Evolutionary conservation across 2,797 vertebrate species (phyloP), one percentile per base, ranked within the genome.

Genomic region (Agapornis canus): DNA sequence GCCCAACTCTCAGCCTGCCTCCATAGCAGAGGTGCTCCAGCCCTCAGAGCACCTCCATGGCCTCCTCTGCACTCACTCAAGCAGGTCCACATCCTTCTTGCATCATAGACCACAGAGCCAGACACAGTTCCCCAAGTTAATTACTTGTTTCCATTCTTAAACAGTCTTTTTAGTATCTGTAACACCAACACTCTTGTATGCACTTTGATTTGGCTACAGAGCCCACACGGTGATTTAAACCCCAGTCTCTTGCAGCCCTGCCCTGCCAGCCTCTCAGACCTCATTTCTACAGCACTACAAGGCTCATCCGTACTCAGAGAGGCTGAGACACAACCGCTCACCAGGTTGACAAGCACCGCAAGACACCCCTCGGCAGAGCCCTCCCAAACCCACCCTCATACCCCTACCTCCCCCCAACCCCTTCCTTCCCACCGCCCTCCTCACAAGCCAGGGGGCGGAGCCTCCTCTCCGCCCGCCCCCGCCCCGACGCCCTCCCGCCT

Each of bases 141-240:
- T 76, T 20, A 40, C 26, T 29, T 61, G 14, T n/a, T 61, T n/a
- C 11, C 11, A 39, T 26, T 8, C 11, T 21, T 40, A 21, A 45
- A 27, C 3, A 20, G 20, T 5, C 8, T n/a, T n/a, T 61, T 22
- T 19, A 43, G 5, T 3, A 21, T 13, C 10, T 18, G 23, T 5
- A 51, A 54, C 15, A 27, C 52, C 18, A 39, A 15, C 5, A 21
- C 16, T 4, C 17, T 25, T 3, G 1, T 4, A 16, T 1, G 0
- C 0, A 0, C 15, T 37, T 22, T 11, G 11, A 18, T 10, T 27
- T 15, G 0, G 1, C 4, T 32, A 20, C 0, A 6, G 29, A 15
- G 43, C 54, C 2, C 29, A 31, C 0, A 0, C 19, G 12, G 31
- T 0, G 5, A 8, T 7, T 27, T 7, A 29, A 21, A 14, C 22